These are phyloP conservation scores for Nematostella vectensis DNA, from an alignment of 92 coral and sea anemone genomes.

Conservation along the genomic window DNA sequence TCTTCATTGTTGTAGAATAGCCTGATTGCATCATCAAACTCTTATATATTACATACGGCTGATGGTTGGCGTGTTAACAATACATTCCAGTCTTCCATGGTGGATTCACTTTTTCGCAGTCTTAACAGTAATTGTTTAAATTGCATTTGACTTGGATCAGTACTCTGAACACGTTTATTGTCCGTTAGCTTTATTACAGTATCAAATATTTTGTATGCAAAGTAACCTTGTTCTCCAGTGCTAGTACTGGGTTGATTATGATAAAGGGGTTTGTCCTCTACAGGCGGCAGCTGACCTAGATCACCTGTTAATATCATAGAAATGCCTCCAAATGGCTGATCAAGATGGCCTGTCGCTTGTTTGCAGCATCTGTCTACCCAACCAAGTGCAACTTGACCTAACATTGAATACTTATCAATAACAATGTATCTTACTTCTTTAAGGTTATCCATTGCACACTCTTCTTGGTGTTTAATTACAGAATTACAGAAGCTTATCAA, in stretches of 20 bases:
- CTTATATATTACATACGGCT: background rate
- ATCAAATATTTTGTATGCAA: slow-evolving; percentile 52
- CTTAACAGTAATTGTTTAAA: slow-evolving; percentile 53
- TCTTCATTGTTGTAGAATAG: slow-evolving; percentile 24
- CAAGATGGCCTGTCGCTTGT: slow-evolving; percentile 48
- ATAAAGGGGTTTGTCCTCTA: slow-evolving; percentile 67
- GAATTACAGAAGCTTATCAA: slow-evolving; percentile 60
- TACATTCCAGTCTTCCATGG: slow-evolving; percentile 42
- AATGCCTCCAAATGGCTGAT: slow-evolving; percentile 41
- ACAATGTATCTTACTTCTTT: slow-evolving; percentile 39
- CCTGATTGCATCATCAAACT: slow-evolving; percentile 31
- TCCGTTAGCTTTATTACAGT: slow-evolving; percentile 47
- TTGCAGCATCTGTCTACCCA: slow-evolving; percentile 61
- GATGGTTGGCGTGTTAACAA: slow-evolving; percentile 49
- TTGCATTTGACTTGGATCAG: slow-evolving; percentile 38
- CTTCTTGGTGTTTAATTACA: slow-evolving; percentile 44
- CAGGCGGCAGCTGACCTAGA: slow-evolving; percentile 72
- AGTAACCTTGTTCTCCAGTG: slow-evolving; percentile 63
- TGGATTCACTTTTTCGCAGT: slow-evolving; percentile 38
- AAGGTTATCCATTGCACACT: slow-evolving; percentile 19
- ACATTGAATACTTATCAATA: slow-evolving; percentile 64
- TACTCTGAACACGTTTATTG: slow-evolving; percentile 58
- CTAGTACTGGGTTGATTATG: slow-evolving; percentile 53
- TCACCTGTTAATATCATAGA: slow-evolving; percentile 58
- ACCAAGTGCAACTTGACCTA: slow-evolving; percentile 56